Base-by-base conservation (phyloP, 2,113 vertebrate genomes). In the Oncorhynchus keta region DNA sequence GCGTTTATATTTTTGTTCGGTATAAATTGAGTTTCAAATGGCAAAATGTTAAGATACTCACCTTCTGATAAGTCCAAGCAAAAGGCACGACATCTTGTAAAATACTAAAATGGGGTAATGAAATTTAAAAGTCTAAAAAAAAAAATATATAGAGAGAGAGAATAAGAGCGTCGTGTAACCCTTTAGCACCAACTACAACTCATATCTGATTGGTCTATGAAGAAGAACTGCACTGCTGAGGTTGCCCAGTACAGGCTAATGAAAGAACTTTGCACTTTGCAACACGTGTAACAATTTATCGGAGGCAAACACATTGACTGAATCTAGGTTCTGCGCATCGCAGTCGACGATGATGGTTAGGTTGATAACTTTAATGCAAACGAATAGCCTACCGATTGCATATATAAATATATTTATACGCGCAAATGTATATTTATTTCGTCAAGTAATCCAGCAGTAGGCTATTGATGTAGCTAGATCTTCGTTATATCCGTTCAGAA, bases 241-340 rank as follows among this genome's bases (percentile, higher is more conserved):
- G 73, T 75, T 30, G 64, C 1, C 13, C 7, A 35, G 49, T 62
- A 62, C 9, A 45, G 39, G 39, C 39, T 35, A 28, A 20, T 28
- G 18, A 32, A 72, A 64, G 84, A 90, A 89, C 92, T 84, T 93
- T 93, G 93, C 79, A 91, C 93, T 93, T 91, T 90, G 89, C 67
- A 81, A 84, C 70, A 80, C 83, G 84, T 79, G 88, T 75, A 79
- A 11, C 39, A 79, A 87, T 66, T 84, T 74, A 51, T 76, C 39
- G 30, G 68, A 26, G 16, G 14, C 78, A 68, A 67, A 32, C 64
- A 70, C 74, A 22, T 64, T 39, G 78, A 70, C 61, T 76, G 39
- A 45, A 11, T 9, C 39, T 30, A 20, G 32, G 35, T 51, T 5
- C 22, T 6, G 28, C 48, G 62, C 5, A 55, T 73, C n/a, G 5